Conservation (phyloP, 2,797 vertebrate genomes). For the Halcyon smyrnensis region DNA sequence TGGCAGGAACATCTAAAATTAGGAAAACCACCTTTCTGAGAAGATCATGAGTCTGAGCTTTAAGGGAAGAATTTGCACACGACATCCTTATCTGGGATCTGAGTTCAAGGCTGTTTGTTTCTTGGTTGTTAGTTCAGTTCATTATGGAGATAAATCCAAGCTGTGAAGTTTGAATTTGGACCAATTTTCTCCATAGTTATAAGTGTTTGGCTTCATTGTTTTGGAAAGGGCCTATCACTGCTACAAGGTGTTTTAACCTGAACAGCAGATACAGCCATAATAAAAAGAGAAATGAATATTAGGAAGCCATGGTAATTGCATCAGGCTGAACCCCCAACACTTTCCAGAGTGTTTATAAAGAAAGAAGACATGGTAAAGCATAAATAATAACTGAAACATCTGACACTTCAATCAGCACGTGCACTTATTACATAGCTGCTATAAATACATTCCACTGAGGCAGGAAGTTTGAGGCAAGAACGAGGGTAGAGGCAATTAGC, state of each 20-base stretch:
- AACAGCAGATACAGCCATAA: background rate
- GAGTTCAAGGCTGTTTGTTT: conserved; percentile 22
- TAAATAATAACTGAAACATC: conserved; percentile 10
- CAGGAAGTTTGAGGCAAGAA: background rate
- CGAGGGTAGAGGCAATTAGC: background rate
- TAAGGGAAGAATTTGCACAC: background rate
- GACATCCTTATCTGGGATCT: background rate
- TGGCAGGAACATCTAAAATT: background rate
- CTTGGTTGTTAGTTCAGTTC: conserved; percentile 18
- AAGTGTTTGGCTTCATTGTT: background rate
- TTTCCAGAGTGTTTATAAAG: background rate
- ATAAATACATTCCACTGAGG: background rate
- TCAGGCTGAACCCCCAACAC: background rate
- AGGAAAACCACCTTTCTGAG: background rate
- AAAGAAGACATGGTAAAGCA: background rate
- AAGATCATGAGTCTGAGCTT: background rate
- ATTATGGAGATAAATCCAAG: conserved; percentile 15
- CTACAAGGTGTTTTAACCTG: background rate
- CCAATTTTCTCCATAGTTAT: conserved; percentile 8
- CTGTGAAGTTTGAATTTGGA: conserved; percentile 40
- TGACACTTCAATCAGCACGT: background rate
- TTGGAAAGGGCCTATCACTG: background rate
- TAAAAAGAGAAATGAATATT: background rate
- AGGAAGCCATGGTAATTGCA: background rate
- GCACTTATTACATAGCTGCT: fast-evolving